Base-by-base conservation (phyloP, 2,888 invertebrate species). In the Cryptus viduatorius region DNA sequence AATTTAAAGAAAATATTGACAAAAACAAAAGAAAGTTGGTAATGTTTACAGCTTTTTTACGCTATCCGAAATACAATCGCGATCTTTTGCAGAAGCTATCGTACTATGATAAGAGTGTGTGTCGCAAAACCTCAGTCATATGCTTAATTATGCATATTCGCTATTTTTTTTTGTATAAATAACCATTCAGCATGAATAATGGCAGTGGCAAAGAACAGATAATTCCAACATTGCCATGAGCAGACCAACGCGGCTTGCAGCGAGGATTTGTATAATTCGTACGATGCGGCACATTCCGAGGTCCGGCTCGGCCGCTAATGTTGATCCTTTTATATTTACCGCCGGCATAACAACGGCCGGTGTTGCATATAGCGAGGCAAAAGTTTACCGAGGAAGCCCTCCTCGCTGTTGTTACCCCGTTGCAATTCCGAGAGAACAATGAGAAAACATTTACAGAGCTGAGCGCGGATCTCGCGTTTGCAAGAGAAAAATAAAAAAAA, bases 261-360 rank as follows among this genome's bases (percentile, higher is more conserved):
- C 77, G 78, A 86, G 84, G 84, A 87, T 88, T 87, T 81, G 83
- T 87, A 87, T 84, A 84, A 87, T 86, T 86, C 86, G 84, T 82
- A 84, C 71, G 24, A 68, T n/a, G 67, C 14, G 64, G 29, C 64
- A 71, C 61, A 79, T 79, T 50, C 79, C 78, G 61, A 71, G 75
- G 61, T 80, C 77, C 71, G 31, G 37, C 29, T 48, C 71, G 68
- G 59, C 77, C 75, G 77, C 80, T 87, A 87, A 88, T 83, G 88
- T 84, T 88, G 85, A 87, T 88, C 87, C 88, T 81, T 83, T 82
- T 82, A 85, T 86, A 85, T 86, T 85, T 86, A 84, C 80, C 71
- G 79, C 50, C 69, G 29, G 64, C 67, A 48, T 42, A 67, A 67
- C 46, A 77, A 46, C 71, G 16, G 46, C 64, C 37, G 24, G 16